Evolutionary conservation across 1,140 invertebrate species (phyloP).

Genomic region (Pantala flavescens): DNA sequence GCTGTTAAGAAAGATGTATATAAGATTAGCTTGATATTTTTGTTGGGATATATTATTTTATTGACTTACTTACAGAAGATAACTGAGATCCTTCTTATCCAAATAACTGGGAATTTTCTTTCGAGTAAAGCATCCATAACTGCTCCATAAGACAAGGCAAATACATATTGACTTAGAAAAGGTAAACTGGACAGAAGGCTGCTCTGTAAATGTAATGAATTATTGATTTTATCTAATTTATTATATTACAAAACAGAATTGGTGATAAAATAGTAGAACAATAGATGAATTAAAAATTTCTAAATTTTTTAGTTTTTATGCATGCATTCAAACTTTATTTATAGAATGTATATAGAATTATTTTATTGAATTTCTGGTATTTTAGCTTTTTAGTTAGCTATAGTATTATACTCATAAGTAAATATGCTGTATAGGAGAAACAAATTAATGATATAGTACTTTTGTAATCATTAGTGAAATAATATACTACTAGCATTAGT

Average conservation of each 20-base stretch:
- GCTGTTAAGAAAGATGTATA: constrained; percentile 38
- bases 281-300: no score
- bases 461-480: no score
- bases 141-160: constrained; percentile 22
- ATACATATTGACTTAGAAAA: constrained; percentile 23
- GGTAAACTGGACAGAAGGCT: constrained; percentile 23
- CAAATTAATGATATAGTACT: no score
- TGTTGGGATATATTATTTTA: background rate
- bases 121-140: constrained; percentile 22
- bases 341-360: no score
- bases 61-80: constrained; percentile 21
- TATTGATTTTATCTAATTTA: background rate
- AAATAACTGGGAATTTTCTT: constrained; percentile 12
- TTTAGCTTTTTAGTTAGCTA: no score
- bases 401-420: no score
- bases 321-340: no score
- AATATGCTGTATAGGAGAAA: no score
- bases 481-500: no score
- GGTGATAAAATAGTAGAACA: no score
- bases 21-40: background rate
- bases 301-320: no score
- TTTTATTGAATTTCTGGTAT: background rate
- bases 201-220: constrained; percentile 21
- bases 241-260: no score
- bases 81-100: constrained; percentile 23